Conservation (phyloP, 2,113 vertebrate species). For the Hippocampus guttulatus region DNA sequence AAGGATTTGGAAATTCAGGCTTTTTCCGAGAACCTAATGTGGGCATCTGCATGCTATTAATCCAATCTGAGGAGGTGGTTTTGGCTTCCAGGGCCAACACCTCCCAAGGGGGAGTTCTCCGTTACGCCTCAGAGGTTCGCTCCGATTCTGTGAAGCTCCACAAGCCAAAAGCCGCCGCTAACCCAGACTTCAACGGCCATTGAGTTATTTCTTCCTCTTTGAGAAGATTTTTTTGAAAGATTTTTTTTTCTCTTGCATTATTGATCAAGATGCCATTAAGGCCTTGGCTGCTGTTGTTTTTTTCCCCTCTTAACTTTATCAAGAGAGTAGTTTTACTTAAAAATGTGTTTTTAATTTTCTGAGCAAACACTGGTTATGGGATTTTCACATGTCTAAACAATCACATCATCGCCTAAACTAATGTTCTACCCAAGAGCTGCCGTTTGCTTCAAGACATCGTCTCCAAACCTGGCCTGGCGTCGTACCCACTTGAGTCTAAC, state of each 20-base stretch:
- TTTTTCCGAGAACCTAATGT: slow-evolving; percentile 34
- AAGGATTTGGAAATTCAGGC: slow-evolving; percentile 47
- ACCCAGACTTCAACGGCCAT: slow-evolving; percentile 14
- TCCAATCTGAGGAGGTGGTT: slow-evolving; percentile 61
- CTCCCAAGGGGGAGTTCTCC: slow-evolving; percentile 49
- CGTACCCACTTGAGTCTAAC: not conserved
- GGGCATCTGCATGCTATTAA: slow-evolving; percentile 54
- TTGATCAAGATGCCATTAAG: slow-evolving; percentile 38
- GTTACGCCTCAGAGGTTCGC: slow-evolving; percentile 58
- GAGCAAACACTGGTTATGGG: not conserved
- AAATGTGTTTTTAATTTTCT: not conserved
- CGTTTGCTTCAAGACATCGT: not conserved
- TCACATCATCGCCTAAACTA: not conserved
- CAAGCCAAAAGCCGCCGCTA: not conserved
- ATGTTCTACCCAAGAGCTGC: not conserved
- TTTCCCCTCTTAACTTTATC: not conserved
- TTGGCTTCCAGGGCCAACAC: slow-evolving; percentile 37
- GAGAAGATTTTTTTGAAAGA: not conserved
- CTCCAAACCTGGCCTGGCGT: not conserved
- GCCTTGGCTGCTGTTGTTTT: not conserved
- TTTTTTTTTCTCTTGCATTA: slow-evolving; percentile 37
- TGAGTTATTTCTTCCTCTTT: slow-evolving; percentile 19
- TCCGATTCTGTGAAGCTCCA: slow-evolving; percentile 35
- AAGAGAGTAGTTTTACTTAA: not conserved
- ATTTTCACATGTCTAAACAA: not conserved